Conservation (phyloP, 2,113 vertebrate genomes). For the Suricata suricatta region DNA sequence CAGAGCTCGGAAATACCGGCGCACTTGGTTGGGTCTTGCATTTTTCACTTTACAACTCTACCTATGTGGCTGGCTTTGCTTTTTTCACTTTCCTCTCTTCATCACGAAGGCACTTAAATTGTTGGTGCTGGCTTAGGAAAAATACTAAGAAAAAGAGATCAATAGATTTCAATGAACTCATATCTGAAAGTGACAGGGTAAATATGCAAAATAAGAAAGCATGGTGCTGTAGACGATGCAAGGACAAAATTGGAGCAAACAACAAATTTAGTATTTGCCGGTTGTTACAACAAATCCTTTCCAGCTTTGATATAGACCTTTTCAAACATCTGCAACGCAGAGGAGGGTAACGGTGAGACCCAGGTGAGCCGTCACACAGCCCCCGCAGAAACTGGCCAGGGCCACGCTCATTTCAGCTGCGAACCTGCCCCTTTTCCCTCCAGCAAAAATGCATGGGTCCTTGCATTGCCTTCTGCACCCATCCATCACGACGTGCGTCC, state of each 20-base stretch:
- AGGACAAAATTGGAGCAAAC: background rate
- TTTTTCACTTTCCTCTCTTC: background rate
- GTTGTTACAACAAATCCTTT: background rate
- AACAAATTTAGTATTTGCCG: background rate
- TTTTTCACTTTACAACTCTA: background rate
- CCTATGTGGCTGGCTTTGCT: background rate
- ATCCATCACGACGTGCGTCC: background rate
- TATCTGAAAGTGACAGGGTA: background rate
- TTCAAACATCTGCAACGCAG: background rate
- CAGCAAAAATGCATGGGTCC: background rate
- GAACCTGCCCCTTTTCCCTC: background rate
- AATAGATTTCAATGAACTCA: background rate
- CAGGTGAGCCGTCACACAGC: background rate
- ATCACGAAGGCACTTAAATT: background rate
- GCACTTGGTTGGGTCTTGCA: background rate
- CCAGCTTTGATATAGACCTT: background rate
- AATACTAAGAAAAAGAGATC: background rate
- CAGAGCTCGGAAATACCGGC: background rate
- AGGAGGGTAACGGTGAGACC: background rate
- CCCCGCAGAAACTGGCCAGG: background rate
- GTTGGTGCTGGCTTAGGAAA: background rate
- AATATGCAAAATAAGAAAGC: background rate
- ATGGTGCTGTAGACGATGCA: background rate
- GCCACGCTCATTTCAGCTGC: background rate
- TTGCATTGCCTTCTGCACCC: background rate